These are phyloP conservation scores for Punctoribates punctum DNA, from an alignment of 2,888 invertebrate genomes.

Conservation along the genomic window DNA sequence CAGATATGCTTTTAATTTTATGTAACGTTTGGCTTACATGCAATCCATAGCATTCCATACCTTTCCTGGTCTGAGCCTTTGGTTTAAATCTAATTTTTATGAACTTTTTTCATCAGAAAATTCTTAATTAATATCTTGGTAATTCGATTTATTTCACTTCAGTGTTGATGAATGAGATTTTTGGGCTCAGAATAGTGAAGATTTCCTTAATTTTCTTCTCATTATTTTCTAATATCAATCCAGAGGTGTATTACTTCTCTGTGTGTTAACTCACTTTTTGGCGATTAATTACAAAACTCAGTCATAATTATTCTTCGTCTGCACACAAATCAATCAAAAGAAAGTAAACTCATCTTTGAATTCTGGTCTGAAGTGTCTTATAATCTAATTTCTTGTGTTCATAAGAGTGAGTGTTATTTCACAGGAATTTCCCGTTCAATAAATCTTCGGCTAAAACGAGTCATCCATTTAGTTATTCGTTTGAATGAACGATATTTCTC, in stretches of 20 bases:
- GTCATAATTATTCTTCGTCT: not conserved
- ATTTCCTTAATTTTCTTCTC: conserved; percentile 2
- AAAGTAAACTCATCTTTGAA: conserved; percentile 1
- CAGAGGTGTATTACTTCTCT: not conserved
- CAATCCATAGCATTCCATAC: not conserved
- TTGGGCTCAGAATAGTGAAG: not conserved
- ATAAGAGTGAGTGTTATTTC: not conserved
- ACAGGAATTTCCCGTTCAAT: not conserved
- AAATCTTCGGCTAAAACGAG: not conserved
- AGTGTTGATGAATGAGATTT: conserved; percentile 19
- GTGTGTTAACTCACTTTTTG: not conserved
- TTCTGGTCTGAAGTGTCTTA: not conserved
- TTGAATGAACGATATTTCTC: no score
- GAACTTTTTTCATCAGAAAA: not conserved
- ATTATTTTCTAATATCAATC: not conserved
- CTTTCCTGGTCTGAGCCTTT: not conserved
- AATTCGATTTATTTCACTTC: not conserved
- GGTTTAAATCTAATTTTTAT: not conserved
- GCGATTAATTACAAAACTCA: not conserved
- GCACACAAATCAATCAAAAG: conserved; percentile 1
- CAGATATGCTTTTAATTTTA: conserved; percentile 24
- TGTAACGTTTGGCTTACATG: not conserved
- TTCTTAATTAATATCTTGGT: conserved; percentile 34
- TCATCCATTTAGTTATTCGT: no score
- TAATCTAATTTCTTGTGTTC: not conserved